phyloP scores from a whole-genome alignment of 2,888 invertebrate genomes.

The Troglohyphantes excavatus region DNA sequence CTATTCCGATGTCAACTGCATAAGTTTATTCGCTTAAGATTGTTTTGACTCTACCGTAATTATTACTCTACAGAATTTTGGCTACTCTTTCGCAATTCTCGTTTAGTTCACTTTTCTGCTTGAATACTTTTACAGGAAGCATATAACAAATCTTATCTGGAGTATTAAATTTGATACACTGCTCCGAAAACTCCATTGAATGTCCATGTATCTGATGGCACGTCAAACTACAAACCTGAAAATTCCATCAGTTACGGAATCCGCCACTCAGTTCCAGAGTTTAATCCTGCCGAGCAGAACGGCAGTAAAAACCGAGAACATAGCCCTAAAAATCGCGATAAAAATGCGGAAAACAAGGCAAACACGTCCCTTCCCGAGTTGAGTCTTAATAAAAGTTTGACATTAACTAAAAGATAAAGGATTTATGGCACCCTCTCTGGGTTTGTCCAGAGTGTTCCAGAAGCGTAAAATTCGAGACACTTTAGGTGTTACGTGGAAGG shows the following conservation, averaged over 20 bases:
- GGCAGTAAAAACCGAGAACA: conserved; percentile 17
- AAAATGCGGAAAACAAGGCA: conserved; percentile 45
- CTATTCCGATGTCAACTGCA: too few species aligned
- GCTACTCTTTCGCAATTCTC: neutral
- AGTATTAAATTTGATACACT: neutral
- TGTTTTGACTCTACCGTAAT: too few species aligned
- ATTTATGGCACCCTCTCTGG: conserved; percentile 26
- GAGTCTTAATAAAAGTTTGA: conserved; percentile 54
- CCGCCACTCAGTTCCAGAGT: neutral
- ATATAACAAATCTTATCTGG: neutral
- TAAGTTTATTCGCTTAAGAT: too few species aligned
- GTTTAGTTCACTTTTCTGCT: neutral
- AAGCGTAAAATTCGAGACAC: conserved; percentile 25
- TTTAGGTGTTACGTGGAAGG: conserved; percentile 33
- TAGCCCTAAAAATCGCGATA: conserved; percentile 22
- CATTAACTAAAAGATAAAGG: conserved; percentile 53
- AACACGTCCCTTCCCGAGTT: conserved; percentile 20
- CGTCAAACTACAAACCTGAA: neutral
- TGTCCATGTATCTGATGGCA: neutral
- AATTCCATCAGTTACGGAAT: neutral
- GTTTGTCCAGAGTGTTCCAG: neutral
- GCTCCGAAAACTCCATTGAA: neutral
- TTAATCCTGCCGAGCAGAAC: neutral
- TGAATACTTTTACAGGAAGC: neutral
- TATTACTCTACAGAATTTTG: neutral